Evolutionary conservation across 2,888 invertebrate species (phyloP), one percentile per base, ranked within the genome.

Genomic region (Volucella zonaria): DNA sequence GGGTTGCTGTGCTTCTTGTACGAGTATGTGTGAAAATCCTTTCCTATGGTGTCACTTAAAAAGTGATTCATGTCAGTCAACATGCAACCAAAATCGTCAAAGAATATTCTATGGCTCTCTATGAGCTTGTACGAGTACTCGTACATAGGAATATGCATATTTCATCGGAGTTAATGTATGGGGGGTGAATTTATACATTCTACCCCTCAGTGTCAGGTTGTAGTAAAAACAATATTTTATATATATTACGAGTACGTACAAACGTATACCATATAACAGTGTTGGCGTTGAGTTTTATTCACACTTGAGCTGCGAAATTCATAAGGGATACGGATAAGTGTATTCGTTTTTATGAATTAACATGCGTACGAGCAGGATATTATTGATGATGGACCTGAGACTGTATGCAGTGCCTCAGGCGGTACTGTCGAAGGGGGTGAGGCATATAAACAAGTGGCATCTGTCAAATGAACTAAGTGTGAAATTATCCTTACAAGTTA

Each of bases 1-100:
- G 70, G 47, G 67, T 67, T 61, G 61, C 11, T 47, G 3, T 40
- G 40, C 45, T 23, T 23, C 68, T 10, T 31, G 31, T 31, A 31
- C 31, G 1, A 12, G 70, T 58, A 23, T 70, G 71, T 80, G 76
- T 73, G 76, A 77, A 85, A 85, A 85, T 77, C 76, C 76, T 76
- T 80, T 81, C 40, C 62, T 66, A 64, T 77, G 62, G 73, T 81
- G 88, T 90, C 90, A 90, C 90, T 90, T 90, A 90, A 89, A 90
- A 90, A 88, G 89, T 90, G 89, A 90, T 90, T 90, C 90, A 89
- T 89, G 88, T 83, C 87, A 87, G 87, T 88, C 77, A 73, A 66
- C 23, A 43, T 77, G 77, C 67, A 86, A 86, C 82, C 87, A 86
- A 87, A 88, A 88, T 87, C 87, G 88, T 87, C 87, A 87, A 87